phyloP scores from a whole-genome alignment of 2,113 vertebrate genomes.

The Eretmochelys imbricata region DNA sequence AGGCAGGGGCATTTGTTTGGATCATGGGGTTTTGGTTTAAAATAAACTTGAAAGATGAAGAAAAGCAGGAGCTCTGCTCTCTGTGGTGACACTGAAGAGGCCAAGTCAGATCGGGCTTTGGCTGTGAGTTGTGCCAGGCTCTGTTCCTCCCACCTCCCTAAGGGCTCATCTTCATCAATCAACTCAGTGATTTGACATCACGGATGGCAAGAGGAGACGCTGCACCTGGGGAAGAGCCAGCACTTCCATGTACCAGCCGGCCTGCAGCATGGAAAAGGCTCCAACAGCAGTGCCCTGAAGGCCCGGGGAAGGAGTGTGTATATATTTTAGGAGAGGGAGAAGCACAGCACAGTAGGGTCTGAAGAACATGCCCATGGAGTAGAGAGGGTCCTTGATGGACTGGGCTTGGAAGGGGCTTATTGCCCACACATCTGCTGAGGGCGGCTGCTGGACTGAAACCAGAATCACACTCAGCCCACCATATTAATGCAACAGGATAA shows the following conservation, averaged over 20 bases:
- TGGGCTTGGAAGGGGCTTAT: constrained; percentile 46
- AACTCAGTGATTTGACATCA: neutral
- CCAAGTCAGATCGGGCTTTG: neutral
- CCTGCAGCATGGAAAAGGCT: constrained; percentile 56
- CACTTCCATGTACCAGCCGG: constrained; percentile 33
- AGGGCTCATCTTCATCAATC: constrained; percentile 35
- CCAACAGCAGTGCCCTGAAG: neutral
- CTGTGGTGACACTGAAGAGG: neutral
- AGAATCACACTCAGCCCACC: constrained; percentile 53
- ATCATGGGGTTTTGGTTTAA: neutral
- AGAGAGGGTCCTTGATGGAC: constrained; percentile 53
- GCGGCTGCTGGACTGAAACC: constrained; percentile 35
- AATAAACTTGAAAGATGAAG: constrained; percentile 18
- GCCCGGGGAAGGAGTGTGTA: neutral
- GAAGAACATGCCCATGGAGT: constrained; percentile 8
- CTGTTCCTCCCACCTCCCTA: constrained; percentile 23
- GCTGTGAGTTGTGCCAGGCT: constrained; percentile 9
- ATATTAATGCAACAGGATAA: constrained; percentile 52
- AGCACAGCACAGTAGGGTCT: constrained; percentile 21
- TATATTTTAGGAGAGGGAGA: constrained; percentile 48
- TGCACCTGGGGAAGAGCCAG: constrained; percentile 10
- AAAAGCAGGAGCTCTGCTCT: neutral
- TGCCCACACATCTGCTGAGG: constrained; percentile 38
- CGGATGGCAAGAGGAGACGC: neutral
- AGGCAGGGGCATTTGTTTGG: neutral